A percentile compares a stretch with the other conserved stretches of the same genome.
These are phyloP conservation scores for Strix aluco DNA, from an alignment of 2,113 vertebrate genomes.

Conservation along the genomic window DNA sequence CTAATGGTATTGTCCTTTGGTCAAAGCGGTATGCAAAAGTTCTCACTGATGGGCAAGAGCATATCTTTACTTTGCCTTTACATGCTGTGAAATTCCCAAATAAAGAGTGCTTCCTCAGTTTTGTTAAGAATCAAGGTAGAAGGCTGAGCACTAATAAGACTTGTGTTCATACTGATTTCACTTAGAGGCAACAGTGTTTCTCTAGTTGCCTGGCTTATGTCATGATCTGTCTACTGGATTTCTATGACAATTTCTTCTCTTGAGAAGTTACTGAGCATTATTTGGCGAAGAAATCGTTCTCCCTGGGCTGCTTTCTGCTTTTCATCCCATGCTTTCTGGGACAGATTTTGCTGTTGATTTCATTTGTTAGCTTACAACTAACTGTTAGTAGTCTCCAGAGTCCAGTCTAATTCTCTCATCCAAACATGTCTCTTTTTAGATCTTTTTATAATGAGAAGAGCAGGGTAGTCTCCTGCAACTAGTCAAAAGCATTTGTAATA, in stretches of 20 bases:
- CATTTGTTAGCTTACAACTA: neutral
- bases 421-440: neutral
- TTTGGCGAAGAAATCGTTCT: conserved; percentile 10
- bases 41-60: neutral
- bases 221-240: conserved; percentile 13
- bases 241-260: neutral
- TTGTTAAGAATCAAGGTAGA: neutral
- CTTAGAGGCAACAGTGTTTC: neutral
- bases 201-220: neutral
- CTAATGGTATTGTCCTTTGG: neutral
- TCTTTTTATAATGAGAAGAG: neutral
- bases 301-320: neutral
- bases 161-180: neutral
- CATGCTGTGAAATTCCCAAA: neutral
- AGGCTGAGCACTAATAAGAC: neutral
- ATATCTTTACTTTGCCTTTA: neutral
- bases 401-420: neutral
- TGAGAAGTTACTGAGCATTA: conserved; percentile 5
- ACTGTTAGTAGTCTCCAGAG: neutral
- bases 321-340: neutral
- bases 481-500: neutral
- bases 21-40: neutral
- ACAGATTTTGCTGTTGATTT: conserved; percentile 19
- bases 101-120: neutral
- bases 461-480: neutral